Evolutionary conservation across 2,888 invertebrate species (phyloP), one percentile per base, ranked within the genome.

Genomic region (Pheosia gnoma): DNA sequence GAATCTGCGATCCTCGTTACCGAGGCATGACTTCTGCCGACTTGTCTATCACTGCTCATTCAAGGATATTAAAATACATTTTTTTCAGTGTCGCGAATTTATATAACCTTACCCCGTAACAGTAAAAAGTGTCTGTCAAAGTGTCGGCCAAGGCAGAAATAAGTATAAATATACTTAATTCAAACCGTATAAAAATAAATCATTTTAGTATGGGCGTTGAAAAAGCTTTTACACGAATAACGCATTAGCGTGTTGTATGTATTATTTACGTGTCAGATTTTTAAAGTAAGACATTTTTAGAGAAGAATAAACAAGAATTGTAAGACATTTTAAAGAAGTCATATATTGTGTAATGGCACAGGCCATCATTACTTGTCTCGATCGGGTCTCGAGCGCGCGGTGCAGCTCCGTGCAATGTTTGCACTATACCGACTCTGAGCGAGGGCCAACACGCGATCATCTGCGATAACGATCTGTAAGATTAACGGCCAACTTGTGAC

Each of bases 401-500:
- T 59, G 59, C 61, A 54, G 62, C 60, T 59, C 68, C 62, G 59
- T 66, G 74, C 73, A 71, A 61, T 73, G 72, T 74, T 78, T 74
- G 75, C 78, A 71, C 72, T 72, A 62, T 67, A 72, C 74, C 63
- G 75, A 75, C 75, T 70, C 72, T 72, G 74, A 72, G 74, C 75
- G 75, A 78, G 78, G 72, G 66, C 72, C 72, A 76, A 72, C 91
- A 91, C 91, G 91, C 91, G 88, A 90, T 89, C 90, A 85, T 85
- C 81, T 79, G 73, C 74, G 91, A 91, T 92, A 89, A 84, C 85
- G 86, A 91, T 91, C 92, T 84, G 72, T 74, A 82, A 91, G 90
- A 91, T 91, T 85, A 90, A 90, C 89, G 86, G 83, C 84, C 82
- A 82, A 84, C 79, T 84, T 85, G 86, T 87, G 86, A 87, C 89